Percentiles rank a stretch among this genome's conserved stretches.
phyloP scores from a whole-genome alignment of 2,888 invertebrate genomes.

The Podabrus alpinus region DNA sequence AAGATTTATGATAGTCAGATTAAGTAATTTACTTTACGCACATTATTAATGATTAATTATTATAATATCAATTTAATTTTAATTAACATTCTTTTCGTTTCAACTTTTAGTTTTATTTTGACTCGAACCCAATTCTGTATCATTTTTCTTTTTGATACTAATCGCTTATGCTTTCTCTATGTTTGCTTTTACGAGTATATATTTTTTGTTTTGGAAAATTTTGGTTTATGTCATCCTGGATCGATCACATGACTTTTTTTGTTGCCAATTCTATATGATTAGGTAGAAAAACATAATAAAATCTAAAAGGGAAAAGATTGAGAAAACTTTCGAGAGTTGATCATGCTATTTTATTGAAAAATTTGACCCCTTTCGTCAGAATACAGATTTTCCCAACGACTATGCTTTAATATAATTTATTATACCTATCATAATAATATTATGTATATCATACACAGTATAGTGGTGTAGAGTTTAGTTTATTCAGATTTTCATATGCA shows the following conservation, averaged over 20 bases:
- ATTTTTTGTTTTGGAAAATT: background rate
- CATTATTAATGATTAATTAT: background rate
- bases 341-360: background rate
- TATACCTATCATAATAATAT: background rate
- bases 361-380: background rate
- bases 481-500: no score
- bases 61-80: background rate
- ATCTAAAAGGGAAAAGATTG: background rate
- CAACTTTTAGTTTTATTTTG: background rate
- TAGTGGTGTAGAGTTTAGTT: no score
- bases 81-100: background rate
- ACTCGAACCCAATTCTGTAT: background rate
- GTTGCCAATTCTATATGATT: no score
- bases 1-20: background rate
- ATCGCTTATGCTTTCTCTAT: background rate
- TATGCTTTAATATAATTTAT: background rate
- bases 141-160: background rate
- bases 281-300: background rate
- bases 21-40: background rate
- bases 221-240: background rate
- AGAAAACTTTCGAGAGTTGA: background rate
- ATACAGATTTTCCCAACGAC: background rate
- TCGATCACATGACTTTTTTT: background rate
- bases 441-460: no score
- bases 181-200: background rate